These are phyloP conservation scores for Loriculus beryllinus DNA, from an alignment of 2,797 vertebrate genomes.

Conservation along the genomic window DNA sequence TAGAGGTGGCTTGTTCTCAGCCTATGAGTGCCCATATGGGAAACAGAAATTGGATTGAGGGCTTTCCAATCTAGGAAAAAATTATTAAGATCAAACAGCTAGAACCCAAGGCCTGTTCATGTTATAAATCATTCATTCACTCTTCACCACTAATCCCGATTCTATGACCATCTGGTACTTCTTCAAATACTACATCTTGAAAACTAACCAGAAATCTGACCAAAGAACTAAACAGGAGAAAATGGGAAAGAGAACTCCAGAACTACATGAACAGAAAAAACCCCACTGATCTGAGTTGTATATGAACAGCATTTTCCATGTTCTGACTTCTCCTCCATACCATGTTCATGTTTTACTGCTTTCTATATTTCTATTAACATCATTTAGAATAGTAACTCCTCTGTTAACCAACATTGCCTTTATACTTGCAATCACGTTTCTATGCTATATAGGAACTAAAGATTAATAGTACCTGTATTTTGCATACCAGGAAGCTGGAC, in stretches of 20 bases:
- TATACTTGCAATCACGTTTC: background rate
- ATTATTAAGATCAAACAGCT: background rate
- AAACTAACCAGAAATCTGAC: background rate
- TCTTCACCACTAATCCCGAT: background rate
- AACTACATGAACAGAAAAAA: background rate
- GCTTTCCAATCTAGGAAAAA: background rate
- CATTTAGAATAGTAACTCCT: background rate
- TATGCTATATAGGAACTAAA: background rate
- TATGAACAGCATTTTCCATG: background rate
- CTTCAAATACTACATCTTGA: background rate
- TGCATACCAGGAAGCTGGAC: background rate
- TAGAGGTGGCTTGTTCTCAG: constrained; percentile 3
- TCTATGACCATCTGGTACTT: background rate
- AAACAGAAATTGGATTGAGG: background rate
- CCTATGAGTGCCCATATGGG: background rate
- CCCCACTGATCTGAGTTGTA: background rate
- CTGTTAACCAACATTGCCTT: background rate
- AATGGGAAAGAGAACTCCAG: background rate
- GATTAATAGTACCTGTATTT: background rate
- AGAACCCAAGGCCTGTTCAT: background rate
- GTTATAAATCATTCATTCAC: background rate
- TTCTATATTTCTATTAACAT: background rate
- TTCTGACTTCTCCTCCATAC: background rate
- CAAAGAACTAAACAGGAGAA: background rate
- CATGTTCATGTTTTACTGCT: background rate